Conservation (phyloP, 2,888 invertebrate genomes). For the Dicyrtomina minuta region DNA sequence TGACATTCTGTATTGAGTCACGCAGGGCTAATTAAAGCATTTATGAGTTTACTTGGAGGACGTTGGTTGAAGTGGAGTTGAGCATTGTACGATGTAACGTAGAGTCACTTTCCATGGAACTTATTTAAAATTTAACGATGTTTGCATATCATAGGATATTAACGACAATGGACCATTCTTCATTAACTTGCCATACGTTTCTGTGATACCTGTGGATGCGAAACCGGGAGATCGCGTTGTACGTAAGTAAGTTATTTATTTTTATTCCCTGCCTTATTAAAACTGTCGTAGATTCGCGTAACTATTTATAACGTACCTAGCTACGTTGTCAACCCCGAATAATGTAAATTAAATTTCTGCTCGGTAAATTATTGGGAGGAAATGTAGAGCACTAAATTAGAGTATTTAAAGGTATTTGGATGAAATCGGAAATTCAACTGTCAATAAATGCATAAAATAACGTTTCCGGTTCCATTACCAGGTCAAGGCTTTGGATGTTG, state of each 20-base stretch:
- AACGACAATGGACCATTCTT: slow-evolving; percentile 90
- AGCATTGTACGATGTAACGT: too few species aligned
- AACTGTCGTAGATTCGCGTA: not conserved
- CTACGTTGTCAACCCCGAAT: too few species aligned
- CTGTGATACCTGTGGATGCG: slow-evolving; percentile 84
- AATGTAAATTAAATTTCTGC: too few species aligned
- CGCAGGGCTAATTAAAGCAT: too few species aligned
- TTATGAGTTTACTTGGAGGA: not conserved
- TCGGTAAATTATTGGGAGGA: too few species aligned
- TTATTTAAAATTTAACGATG: slow-evolving; percentile 53
- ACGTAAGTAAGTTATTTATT: slow-evolving; percentile 60
- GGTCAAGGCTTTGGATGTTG: slow-evolving; percentile 86
- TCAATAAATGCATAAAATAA: too few species aligned
- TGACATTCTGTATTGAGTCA: not conserved
- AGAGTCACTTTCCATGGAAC: too few species aligned
- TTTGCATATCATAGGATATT: slow-evolving; percentile 64
- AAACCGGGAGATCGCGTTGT: slow-evolving; percentile 77
- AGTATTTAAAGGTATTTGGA: not conserved
- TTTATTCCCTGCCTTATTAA: not conserved
- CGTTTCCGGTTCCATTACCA: slow-evolving; percentile 48
- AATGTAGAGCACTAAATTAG: too few species aligned
- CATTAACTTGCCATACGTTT: slow-evolving; percentile 88
- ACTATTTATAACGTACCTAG: too few species aligned
- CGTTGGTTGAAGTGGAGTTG: too few species aligned
- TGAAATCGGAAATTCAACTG: not conserved